Percentiles rank a stretch among this genome's conserved stretches.
phyloP scores from a whole-genome alignment of 2,797 vertebrate species.

The Macropus fuliginosus region DNA sequence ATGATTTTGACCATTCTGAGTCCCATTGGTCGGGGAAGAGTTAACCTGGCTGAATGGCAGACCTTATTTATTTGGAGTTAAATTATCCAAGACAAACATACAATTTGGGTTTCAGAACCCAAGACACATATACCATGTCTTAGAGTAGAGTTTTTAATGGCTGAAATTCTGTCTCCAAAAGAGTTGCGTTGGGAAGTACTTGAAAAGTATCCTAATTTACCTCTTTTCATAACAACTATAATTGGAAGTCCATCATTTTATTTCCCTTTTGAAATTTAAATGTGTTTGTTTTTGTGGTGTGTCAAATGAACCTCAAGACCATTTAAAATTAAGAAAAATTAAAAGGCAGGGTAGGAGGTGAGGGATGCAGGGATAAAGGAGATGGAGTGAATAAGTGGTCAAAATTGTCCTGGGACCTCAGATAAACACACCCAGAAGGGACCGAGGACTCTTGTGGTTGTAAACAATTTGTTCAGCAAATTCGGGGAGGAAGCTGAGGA shows the following conservation, averaged over 20 bases:
- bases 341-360: background rate
- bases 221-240: constrained; percentile 72
- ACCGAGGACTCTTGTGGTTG: background rate
- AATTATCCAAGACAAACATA: background rate
- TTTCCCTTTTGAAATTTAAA: background rate
- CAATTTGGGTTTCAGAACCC: background rate
- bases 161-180: constrained; percentile 42
- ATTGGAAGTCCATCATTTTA: constrained; percentile 70
- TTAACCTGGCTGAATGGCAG: background rate
- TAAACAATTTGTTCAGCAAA: background rate
- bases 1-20: background rate
- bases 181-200: constrained; percentile 65
- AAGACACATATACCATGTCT: background rate
- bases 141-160: background rate
- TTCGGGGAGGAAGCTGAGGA: constrained; percentile 2
- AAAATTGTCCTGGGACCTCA: background rate
- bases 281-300: background rate
- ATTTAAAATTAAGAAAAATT: background rate
- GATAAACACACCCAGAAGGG: background rate
- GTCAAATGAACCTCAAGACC: constrained; percentile 22
- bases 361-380: background rate
- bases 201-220: constrained; percentile 77
- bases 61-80: background rate
- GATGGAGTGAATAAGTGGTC: background rate
- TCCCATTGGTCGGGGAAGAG: background rate